Conservation (phyloP, 2,888 invertebrate species). For the Synanthedon tipuliformis region DNA sequence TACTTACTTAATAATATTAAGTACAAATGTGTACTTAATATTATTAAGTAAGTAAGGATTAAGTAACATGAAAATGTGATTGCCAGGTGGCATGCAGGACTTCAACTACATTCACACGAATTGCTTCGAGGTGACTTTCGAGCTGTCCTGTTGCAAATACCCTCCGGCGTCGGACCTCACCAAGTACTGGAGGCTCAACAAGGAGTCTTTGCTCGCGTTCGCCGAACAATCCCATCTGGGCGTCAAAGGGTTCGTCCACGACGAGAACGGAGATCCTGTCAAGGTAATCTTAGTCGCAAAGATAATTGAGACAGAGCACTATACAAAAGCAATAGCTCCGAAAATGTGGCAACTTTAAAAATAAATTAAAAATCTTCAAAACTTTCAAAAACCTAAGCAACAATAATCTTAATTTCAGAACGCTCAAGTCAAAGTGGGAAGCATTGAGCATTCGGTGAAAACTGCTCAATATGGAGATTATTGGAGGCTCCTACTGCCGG, state of each 20-base stretch:
- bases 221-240: constrained; percentile 85
- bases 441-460: constrained; percentile 82
- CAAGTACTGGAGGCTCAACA: constrained; percentile 87
- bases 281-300: too few relatives aligned
- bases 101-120: constrained; percentile 97
- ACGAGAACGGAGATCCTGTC: constrained; percentile 73
- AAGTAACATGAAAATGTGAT: background rate
- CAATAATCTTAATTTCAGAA: constrained; percentile 36
- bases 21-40: too few relatives aligned
- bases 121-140: constrained; percentile 96
- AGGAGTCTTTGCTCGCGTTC: constrained; percentile 84
- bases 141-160: constrained; percentile 96
- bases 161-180: constrained; percentile 79
- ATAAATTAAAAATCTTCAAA: too few relatives aligned
- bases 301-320: too few relatives aligned
- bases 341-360: too few relatives aligned
- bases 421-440: constrained; percentile 81
- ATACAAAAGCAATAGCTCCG: too few relatives aligned
- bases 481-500: constrained; percentile 93
- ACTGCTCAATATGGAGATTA: constrained; percentile 89
- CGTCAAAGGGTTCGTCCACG: constrained; percentile 72
- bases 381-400: too few relatives aligned
- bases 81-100: constrained; percentile 95
- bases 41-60: too few relatives aligned
- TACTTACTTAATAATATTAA: too few relatives aligned